Base-by-base conservation (phyloP, 2,113 vertebrate genomes). In the Tautogolabrus adspersus region DNA sequence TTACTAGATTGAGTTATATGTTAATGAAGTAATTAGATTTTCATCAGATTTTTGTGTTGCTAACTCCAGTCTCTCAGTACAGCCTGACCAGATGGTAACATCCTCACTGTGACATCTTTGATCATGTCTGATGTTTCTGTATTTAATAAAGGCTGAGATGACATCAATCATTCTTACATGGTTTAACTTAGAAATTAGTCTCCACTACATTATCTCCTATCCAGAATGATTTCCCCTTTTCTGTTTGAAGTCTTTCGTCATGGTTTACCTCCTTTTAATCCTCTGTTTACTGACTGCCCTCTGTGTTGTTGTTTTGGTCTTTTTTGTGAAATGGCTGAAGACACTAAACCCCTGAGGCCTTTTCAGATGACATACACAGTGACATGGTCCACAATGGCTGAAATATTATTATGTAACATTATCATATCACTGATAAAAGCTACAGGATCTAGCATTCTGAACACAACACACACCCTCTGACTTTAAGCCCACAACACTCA, bases 381-480 rank as follows among this genome's bases (percentile, higher is more conserved):
- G 60, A 67, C 30, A 59, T 13, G 56, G 60, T 65, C 49, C 59
- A 84, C 13, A 26, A 65, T 70, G 66, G 54, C 64, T 79, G 52
- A 83, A 79, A 82, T 66, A 30, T 60, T 59, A 80, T 89, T 83
- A 89, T 83, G 49, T 83, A 89, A 88, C 47, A 60, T 83, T 64
- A 71, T 64, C 72, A 58, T 88, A 65, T 75, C 74, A 65, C 47
- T 51, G 60, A 65, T 60, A n/a, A 63, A n/a, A 37, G 58, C 46
- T 54, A 72, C 59, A 74, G 62, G 51, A 74, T 61, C 42, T 34
- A 52, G 8, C 37, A 59, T 4, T 21, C 42, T 73, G 47, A 72
- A 21, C 60, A 34, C 68, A 62, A 42, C 1, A 0, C 58, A 34
- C 22, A 34, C 57, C 64, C n/a, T 69, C 30, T 69, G 62, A 12